Evolutionary conservation across 2,113 vertebrate genomes (phyloP).

Genomic region (Channa maculata): DNA sequence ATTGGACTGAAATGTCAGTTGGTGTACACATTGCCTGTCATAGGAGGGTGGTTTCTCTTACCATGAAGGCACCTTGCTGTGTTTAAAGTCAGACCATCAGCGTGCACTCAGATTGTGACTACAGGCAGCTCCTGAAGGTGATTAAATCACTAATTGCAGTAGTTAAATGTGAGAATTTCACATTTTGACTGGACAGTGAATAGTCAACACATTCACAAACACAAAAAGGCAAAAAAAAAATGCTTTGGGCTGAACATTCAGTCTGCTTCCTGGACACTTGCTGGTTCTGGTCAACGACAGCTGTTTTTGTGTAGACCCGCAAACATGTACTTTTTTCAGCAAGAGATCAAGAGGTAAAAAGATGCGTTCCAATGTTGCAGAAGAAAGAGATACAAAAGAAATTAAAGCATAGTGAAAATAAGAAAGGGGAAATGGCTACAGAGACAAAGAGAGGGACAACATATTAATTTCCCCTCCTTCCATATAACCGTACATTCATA

Average conservation of each 20-base stretch:
- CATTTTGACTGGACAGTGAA: no score
- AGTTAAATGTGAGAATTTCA: no score
- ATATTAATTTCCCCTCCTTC: slow-evolving; percentile 67
- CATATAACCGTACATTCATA: slow-evolving; percentile 35
- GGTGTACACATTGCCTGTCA: slow-evolving; percentile 8
- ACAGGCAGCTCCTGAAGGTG: slow-evolving; percentile 1
- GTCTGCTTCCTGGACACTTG: no score
- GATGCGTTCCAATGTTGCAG: slow-evolving; percentile 8
- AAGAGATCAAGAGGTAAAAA: slow-evolving; percentile 24
- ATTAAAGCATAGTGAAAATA: slow-evolving; percentile 39
- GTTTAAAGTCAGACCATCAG: slow-evolving; percentile 41
- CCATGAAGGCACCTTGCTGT: slow-evolving; percentile 17
- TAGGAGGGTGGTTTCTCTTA: slow-evolving; percentile 17
- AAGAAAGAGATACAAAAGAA: slow-evolving; percentile 31
- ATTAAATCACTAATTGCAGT: not conserved
- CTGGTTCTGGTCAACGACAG: not conserved
- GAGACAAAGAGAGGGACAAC: slow-evolving; percentile 65
- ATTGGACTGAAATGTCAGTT: slow-evolving; percentile 1
- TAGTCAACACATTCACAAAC: no score
- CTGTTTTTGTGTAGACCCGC: not conserved
- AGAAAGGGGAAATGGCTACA: slow-evolving; percentile 51
- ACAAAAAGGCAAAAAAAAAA: no score
- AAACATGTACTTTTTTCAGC: not conserved
- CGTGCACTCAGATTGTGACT: not conserved
- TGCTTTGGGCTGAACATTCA: no score